These are phyloP conservation scores for Bucco capensis DNA, from an alignment of 2,113 vertebrate genomes.

Conservation along the genomic window DNA sequence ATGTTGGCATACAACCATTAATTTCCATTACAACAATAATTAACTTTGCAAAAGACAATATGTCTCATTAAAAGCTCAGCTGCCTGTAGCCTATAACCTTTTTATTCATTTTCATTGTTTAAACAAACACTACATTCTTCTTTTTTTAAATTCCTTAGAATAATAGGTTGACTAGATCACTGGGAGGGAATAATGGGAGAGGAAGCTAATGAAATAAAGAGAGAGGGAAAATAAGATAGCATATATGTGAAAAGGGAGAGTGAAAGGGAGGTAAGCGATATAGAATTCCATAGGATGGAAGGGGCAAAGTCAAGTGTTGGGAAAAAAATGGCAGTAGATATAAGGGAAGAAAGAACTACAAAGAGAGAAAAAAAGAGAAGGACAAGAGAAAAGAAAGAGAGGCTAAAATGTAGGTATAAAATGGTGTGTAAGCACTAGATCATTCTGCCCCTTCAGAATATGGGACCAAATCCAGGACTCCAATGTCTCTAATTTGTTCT, in stretches of 20 bases:
- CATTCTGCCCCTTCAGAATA: not conserved
- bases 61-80: not conserved
- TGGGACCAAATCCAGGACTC: not conserved
- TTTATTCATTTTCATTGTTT: not conserved
- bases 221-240: not conserved
- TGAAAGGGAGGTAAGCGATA: not conserved
- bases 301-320: not conserved
- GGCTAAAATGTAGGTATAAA: not conserved
- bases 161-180: not conserved
- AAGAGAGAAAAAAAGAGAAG: not conserved
- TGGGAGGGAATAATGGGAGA: not conserved
- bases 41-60: not conserved
- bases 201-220: not conserved
- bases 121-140: not conserved
- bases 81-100: not conserved
- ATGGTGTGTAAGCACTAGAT: not conserved
- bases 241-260: not conserved
- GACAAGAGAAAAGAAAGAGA: not conserved
- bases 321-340: not conserved
- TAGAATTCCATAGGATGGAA: fast-evolving
- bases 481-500: not conserved
- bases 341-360: not conserved
- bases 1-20: not conserved
- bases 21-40: not conserved
- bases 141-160: not conserved